Conservation (phyloP, 2,113 vertebrate genomes). For the Cinclus mexicanus region DNA sequence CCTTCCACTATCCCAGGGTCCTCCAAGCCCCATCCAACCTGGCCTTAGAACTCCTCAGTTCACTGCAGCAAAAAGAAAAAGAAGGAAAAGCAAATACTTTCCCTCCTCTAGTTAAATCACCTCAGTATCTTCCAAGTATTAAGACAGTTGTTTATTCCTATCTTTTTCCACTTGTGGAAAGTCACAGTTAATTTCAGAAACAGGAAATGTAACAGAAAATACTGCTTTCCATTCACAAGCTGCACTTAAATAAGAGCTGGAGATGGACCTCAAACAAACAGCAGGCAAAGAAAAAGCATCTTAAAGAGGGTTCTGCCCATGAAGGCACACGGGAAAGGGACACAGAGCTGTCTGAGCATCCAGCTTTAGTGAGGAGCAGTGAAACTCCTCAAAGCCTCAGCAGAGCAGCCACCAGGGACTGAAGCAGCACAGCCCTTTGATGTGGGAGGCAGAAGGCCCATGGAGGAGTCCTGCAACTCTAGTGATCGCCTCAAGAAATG, state of each 20-base stretch:
- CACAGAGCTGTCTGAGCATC: fast-evolving
- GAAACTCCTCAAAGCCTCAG: neutral
- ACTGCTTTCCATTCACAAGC: neutral
- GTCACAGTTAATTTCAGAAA: neutral
- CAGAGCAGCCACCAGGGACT: neutral
- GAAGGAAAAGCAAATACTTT: neutral
- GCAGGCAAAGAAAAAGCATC: neutral
- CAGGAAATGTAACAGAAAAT: neutral
- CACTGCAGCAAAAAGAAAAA: neutral
- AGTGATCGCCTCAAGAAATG: neutral
- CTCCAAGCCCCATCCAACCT: neutral
- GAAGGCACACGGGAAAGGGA: neutral
- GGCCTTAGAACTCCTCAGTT: neutral
- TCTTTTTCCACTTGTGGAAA: neutral
- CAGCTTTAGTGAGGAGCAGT: neutral
- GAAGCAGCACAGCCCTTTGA: neutral
- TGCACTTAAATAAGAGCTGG: neutral
- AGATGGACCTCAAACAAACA: neutral
- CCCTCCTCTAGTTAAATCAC: neutral
- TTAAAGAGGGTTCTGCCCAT: neutral
- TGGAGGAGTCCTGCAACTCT: neutral
- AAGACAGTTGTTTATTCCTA: neutral
- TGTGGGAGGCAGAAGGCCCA: neutral
- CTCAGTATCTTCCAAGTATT: neutral
- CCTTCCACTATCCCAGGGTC: neutral